Evolutionary conservation across 2,888 invertebrate species (phyloP).

Genomic region (Mallateleia sp.): DNA sequence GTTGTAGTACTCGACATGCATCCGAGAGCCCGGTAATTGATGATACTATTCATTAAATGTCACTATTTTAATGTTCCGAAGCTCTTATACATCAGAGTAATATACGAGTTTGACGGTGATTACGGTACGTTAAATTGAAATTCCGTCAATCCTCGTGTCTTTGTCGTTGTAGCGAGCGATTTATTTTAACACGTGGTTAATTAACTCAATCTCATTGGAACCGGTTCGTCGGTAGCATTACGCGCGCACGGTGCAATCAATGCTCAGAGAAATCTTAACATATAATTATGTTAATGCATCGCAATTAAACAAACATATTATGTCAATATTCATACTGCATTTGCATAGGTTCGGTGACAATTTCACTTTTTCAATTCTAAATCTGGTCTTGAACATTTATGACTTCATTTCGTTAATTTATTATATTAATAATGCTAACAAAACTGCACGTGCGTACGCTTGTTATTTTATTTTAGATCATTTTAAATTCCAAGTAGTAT

Average conservation of each 20-base stretch:
- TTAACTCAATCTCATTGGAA: conserved; percentile 86
- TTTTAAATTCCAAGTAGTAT: conserved; percentile 35
- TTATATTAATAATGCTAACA: no score
- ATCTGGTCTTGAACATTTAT: not conserved
- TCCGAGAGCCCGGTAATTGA: conserved; percentile 80
- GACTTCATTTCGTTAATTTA: not conserved
- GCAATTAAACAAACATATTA: conserved; percentile 82
- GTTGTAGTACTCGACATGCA: conserved; percentile 60
- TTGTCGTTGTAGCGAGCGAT: conserved; percentile 79
- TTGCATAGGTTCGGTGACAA: conserved; percentile 45
- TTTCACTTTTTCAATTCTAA: conserved; percentile 1
- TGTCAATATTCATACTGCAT: conserved; percentile 75
- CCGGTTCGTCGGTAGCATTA: conserved; percentile 85
- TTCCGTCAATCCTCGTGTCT: conserved; percentile 81
- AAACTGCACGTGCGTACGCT: not conserved
- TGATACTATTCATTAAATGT: conserved; percentile 86
- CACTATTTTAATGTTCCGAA: conserved; percentile 83
- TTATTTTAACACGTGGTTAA: conserved; percentile 86
- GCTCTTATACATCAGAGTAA: conserved; percentile 77
- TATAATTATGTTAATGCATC: conserved; percentile 85
- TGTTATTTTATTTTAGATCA: conserved; percentile 38
- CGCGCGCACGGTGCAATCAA: conserved; percentile 47
- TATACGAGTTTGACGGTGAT: conserved; percentile 78
- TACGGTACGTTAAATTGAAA: conserved; percentile 86
- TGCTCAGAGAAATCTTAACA: conserved; percentile 73